These are phyloP conservation scores for Oreochromis niloticus DNA, from an alignment of 2,113 vertebrate genomes.

Conservation along the genomic window DNA sequence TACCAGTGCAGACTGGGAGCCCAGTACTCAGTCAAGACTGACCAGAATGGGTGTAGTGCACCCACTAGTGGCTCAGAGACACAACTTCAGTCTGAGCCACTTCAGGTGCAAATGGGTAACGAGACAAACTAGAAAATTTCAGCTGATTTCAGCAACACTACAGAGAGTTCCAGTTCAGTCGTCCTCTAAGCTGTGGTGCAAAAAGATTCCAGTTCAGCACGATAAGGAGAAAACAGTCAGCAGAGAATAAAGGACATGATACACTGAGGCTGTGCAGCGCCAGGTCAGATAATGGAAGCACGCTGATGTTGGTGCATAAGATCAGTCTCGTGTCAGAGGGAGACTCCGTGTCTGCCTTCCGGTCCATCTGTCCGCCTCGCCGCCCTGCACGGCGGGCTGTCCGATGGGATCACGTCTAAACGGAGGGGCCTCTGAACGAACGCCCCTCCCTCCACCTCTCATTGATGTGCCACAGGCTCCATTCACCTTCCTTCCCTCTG, in stretches of 20 bases:
- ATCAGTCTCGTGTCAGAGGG: slow-evolving; percentile 2
- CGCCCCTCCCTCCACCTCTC: not conserved
- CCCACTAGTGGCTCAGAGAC: slow-evolving; percentile 61
- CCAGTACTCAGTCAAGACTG: not conserved
- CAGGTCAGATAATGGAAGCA: not conserved
- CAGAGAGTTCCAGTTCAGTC: not conserved
- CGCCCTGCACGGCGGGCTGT: slow-evolving; percentile 13
- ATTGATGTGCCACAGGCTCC: slow-evolving; percentile 28
- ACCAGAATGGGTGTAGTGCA: slow-evolving; percentile 7
- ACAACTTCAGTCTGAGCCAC: not conserved
- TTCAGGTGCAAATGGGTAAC: not conserved
- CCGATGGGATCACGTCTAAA: slow-evolving; percentile 24
- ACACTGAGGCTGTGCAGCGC: not conserved
- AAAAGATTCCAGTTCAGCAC: not conserved
- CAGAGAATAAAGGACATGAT: not conserved
- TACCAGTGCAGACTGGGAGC: not conserved
- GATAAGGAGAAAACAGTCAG: not conserved
- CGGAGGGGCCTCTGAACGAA: not conserved
- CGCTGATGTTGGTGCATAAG: not conserved
- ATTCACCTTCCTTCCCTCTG: slow-evolving; percentile 42
- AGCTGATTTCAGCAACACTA: not conserved
- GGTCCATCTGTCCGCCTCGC: slow-evolving; percentile 1
- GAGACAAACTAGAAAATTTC: not conserved
- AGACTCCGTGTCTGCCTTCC: not conserved
- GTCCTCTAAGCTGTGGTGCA: not conserved